Evolutionary conservation across 2,888 invertebrate species (phyloP).

Genomic region (Netelia melanura): DNA sequence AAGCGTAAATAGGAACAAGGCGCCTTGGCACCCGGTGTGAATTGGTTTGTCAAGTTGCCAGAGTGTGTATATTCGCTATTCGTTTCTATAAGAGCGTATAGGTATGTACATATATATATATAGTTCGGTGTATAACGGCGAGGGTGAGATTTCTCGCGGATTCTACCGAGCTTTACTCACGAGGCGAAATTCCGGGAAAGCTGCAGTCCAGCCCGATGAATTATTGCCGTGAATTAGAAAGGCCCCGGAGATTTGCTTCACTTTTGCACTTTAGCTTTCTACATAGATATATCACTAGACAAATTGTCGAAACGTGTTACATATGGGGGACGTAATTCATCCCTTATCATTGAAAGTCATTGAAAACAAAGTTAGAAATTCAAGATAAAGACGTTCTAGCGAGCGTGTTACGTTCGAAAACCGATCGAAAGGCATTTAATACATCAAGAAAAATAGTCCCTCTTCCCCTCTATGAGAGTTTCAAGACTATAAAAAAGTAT

Average conservation of each 20-base stretch:
- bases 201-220: slow-evolving; percentile 71
- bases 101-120: slow-evolving; percentile 48
- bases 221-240: slow-evolving; percentile 74
- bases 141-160: slow-evolving; percentile 58
- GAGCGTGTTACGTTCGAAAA: too few relatives aligned
- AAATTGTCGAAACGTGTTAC: background rate
- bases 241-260: slow-evolving; percentile 42
- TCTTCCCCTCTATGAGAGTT: too few relatives aligned
- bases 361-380: too few relatives aligned
- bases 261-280: slow-evolving; percentile 6
- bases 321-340: too few relatives aligned
- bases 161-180: slow-evolving; percentile 52
- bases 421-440: too few relatives aligned
- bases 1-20: slow-evolving; percentile 82
- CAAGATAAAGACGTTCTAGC: too few relatives aligned
- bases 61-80: slow-evolving; percentile 69
- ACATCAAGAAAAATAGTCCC: too few relatives aligned
- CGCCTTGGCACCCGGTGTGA: slow-evolving; percentile 81
- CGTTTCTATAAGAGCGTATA: slow-evolving; percentile 75
- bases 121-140: slow-evolving; percentile 33
- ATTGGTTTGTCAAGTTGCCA: slow-evolving; percentile 84
- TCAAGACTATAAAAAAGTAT: too few relatives aligned
- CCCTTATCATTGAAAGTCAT: too few relatives aligned
- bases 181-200: slow-evolving; percentile 57
- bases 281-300: background rate